Conservation (phyloP, 2,888 invertebrate genomes). For the Calameuta pallipes region DNA sequence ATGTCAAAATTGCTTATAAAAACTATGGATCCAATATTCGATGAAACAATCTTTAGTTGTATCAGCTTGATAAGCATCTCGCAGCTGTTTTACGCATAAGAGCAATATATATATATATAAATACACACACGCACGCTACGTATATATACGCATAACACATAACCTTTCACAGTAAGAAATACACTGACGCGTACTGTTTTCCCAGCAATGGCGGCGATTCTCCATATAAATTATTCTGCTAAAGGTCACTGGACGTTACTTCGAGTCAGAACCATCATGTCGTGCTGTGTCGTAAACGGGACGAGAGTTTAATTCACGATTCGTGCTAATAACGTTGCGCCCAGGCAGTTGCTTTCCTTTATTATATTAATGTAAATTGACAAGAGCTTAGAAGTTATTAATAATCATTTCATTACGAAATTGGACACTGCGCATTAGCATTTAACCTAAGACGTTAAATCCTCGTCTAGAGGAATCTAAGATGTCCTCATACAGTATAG, state of each 20-base stretch:
- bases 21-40: background rate
- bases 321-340: background rate
- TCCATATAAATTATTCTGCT: constrained; percentile 53
- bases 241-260: constrained; percentile 55
- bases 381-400: background rate
- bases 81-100: background rate
- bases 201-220: constrained; percentile 27
- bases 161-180: constrained; percentile 39
- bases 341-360: background rate
- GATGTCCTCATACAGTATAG: background rate
- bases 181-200: constrained; percentile 29
- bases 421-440: background rate
- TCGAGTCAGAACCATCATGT: constrained; percentile 27
- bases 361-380: background rate
- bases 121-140: constrained; percentile 15
- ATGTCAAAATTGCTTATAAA: background rate
- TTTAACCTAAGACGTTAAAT: background rate
- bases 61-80: background rate
- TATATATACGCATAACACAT: constrained; percentile 31
- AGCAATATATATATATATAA: constrained; percentile 15
- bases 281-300: constrained; percentile 12
- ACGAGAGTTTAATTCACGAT: background rate
- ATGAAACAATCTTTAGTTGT: background rate
- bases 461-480: background rate
- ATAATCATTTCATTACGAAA: background rate